phyloP scores from a whole-genome alignment of 2,797 vertebrate species.

The Steatocranus sp. region DNA sequence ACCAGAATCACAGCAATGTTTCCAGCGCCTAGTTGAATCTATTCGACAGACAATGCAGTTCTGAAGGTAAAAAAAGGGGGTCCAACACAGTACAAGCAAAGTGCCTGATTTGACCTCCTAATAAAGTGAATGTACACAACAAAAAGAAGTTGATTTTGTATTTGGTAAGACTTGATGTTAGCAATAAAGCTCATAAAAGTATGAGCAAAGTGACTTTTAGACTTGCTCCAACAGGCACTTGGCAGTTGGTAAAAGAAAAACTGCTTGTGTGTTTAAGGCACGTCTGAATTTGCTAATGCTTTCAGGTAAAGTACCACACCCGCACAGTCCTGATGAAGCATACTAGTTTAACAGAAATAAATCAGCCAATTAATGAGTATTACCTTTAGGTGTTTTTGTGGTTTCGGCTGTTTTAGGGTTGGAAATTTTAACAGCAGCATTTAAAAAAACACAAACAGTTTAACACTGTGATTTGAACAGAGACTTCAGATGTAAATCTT shows the following conservation, averaged over 20 bases:
- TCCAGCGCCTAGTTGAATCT: not conserved
- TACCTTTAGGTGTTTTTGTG: not conserved
- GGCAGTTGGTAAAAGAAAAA: not conserved
- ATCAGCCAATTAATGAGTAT: not conserved
- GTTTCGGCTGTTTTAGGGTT: not conserved
- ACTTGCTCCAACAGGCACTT: not conserved
- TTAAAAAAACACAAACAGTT: not conserved
- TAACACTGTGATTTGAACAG: not conserved
- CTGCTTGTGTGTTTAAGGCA: not conserved
- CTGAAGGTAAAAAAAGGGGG: not conserved
- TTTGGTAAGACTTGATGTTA: not conserved
- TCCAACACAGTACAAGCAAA: not conserved
- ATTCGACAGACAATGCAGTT: not conserved
- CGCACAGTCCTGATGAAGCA: not conserved
- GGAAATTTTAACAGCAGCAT: not conserved
- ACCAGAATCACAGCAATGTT: not conserved
- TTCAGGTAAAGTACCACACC: not conserved
- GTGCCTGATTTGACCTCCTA: not conserved
- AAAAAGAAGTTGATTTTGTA: not conserved
- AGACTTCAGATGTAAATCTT: not conserved
- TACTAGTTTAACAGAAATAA: not conserved
- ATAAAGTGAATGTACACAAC: not conserved
- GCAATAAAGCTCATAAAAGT: not conserved
- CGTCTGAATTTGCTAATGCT: not conserved
- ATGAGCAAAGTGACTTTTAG: not conserved